Base-by-base conservation (phyloP, 2,797 vertebrate genomes). In the Enteromius unitaeniatus region DNA sequence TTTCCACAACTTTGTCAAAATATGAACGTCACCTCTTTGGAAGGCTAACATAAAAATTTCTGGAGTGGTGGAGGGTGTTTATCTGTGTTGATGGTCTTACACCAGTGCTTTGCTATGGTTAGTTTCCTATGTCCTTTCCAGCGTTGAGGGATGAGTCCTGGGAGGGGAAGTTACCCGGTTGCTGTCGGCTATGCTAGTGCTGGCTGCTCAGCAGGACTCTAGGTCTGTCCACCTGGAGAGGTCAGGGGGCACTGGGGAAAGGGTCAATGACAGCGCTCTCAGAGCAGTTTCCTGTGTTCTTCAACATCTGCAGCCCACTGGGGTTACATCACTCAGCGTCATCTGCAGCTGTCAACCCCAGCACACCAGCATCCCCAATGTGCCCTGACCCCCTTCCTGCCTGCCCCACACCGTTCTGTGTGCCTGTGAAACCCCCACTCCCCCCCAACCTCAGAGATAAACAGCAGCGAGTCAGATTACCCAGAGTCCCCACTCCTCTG, bases 261-360 rank as follows among this genome's bases (percentile, higher is more conserved):
- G 77, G 86, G 72, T 86, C 84, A 81, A 69, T 74, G 37, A 45
- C 74, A 79, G 37, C 4, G 1, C 31, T 74, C 55, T 76, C 37
- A 34, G 62, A 62, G 70, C 67, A 82, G 82, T 84, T 89, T 89
- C 84, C 82, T 89, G 84, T 83, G 49, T 53, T 72, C 78, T 81
- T 86, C 74, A 83, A 89, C 88, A 89, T 87, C 88, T 89, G 88
- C 73, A 83, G 72, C 78, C 82, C 85, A 89, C 84, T 78, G 80
- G 88, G 85, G 88, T 85, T 86, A 82, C 88, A 87, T 88, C 86
- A 88, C 79, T 82, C 76, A 77, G 79, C 81, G 78, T 84, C 86
- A 87, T 84, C 78, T 84, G 65, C 81, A 88, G 84, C 86, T 88
- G 87, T 84, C 74, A 84, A 79, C 84, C 79, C 86, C 75, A 76